Evolutionary conservation across 2,797 vertebrate species (phyloP).

Genomic region (Neosilurus hyrtlii): DNA sequence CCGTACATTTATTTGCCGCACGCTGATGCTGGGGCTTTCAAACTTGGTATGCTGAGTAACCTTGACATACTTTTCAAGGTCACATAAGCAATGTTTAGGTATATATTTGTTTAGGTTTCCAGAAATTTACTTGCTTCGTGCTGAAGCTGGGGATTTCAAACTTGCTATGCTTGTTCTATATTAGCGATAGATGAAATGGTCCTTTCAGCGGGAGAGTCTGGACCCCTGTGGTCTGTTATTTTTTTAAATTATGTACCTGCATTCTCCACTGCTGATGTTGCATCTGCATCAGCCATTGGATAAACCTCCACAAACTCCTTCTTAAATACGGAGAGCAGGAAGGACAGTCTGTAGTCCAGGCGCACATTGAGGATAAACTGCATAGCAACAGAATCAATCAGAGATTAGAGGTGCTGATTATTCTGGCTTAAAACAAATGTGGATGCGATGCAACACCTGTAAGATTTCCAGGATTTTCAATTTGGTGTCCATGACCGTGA

Average conservation of each 20-base stretch:
- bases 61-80: too few species aligned
- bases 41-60: too few species aligned
- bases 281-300: conserved; percentile 88
- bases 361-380: conserved; percentile 85
- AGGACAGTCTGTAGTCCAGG: conserved; percentile 93
- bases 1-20: too few species aligned
- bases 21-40: too few species aligned
- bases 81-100: too few species aligned
- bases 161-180: too few species aligned
- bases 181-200: too few species aligned
- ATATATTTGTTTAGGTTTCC: too few species aligned
- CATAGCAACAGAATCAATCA: conserved; percentile 2
- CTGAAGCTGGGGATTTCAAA: too few species aligned
- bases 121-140: too few species aligned
- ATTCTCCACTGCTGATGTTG: conserved; percentile 83
- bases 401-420: conserved; percentile 7
- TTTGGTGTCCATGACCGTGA: conserved; percentile 98
- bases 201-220: too few species aligned
- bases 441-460: conserved; percentile 73
- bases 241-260: conserved; percentile 61
- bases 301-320: conserved; percentile 97
- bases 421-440: not conserved
- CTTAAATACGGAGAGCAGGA: conserved; percentile 96
- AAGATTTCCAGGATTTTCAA: conserved; percentile 96
- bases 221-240: not conserved